These are phyloP conservation scores for rat (Rattus norvegicus) DNA, from an alignment of 2,113 vertebrate genomes.

Conservation along the genomic window DNA sequence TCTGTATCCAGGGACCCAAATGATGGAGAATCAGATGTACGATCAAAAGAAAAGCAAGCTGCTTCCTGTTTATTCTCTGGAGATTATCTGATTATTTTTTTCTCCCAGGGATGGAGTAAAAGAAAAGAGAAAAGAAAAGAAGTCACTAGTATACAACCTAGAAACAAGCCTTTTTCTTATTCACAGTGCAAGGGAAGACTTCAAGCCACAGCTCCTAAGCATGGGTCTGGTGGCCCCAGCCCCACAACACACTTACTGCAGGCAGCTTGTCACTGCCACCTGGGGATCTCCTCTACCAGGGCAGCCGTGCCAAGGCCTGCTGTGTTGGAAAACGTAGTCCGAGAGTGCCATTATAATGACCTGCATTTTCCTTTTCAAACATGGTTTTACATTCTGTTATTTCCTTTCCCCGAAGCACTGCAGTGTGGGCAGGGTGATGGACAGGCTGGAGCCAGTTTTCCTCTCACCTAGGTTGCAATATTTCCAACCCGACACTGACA, in stretches of 20 bases:
- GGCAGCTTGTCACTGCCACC: neutral
- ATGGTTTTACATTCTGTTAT: neutral
- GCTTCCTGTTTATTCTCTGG: conserved; percentile 32
- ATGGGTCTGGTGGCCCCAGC: neutral
- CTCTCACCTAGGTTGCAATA: neutral
- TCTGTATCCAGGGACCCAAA: neutral
- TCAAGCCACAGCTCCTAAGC: neutral
- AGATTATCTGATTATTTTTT: neutral
- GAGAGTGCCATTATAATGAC: neutral
- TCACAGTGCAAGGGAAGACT: neutral
- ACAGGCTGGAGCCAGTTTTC: neutral
- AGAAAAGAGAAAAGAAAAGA: neutral
- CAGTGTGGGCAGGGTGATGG: neutral
- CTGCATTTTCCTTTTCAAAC: neutral
- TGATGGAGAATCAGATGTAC: neutral
- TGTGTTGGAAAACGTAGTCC: neutral
- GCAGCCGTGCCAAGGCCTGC: neutral
- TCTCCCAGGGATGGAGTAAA: neutral
- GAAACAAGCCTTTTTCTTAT: conserved; percentile 9
- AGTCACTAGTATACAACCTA: neutral
- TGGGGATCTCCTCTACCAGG: neutral
- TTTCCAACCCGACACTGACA: conserved; percentile 6
- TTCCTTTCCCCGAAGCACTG: neutral
- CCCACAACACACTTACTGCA: neutral
- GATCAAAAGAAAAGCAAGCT: conserved; percentile 54